Evolutionary conservation across 2,113 vertebrate species (phyloP).

Genomic region (Cricetomys ansorgei): DNA sequence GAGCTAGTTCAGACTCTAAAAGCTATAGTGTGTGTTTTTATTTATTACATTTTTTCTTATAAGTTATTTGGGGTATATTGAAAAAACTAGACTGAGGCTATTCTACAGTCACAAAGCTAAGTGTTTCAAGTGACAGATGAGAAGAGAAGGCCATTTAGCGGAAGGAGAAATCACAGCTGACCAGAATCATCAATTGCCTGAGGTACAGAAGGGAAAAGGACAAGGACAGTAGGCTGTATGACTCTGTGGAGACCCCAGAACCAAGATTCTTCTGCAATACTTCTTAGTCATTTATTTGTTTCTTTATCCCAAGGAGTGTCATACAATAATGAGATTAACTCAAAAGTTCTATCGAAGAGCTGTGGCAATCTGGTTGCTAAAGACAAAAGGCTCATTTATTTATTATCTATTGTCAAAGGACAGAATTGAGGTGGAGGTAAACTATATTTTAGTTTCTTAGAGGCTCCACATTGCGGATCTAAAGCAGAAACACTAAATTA

Average conservation of each 20-base stretch:
- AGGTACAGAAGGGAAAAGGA: not conserved
- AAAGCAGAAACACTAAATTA: not conserved
- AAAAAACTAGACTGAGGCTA: not conserved
- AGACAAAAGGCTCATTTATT: constrained; percentile 31
- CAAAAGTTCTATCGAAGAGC: not conserved
- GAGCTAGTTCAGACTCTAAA: not conserved
- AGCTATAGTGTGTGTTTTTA: not conserved
- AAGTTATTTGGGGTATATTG: not conserved
- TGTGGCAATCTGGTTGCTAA: not conserved
- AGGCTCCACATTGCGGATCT: not conserved
- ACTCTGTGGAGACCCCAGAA: not conserved
- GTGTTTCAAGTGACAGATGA: not conserved
- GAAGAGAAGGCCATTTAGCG: not conserved
- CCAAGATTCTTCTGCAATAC: not conserved
- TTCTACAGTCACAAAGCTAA: not conserved
- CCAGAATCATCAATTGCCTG: not conserved
- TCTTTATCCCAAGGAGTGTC: not conserved
- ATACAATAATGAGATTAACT: not conserved
- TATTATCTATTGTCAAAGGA: constrained; percentile 27
- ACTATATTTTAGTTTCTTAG: constrained; percentile 32
- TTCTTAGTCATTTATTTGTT: not conserved
- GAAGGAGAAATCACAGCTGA: not conserved
- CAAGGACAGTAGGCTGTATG: not conserved
- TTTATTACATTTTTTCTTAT: not conserved
- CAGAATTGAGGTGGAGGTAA: not conserved